Evolutionary conservation across 2,797 vertebrate genomes (phyloP), one percentile per base, ranked within the genome.

Genomic region (Chloroceryle amazona): DNA sequence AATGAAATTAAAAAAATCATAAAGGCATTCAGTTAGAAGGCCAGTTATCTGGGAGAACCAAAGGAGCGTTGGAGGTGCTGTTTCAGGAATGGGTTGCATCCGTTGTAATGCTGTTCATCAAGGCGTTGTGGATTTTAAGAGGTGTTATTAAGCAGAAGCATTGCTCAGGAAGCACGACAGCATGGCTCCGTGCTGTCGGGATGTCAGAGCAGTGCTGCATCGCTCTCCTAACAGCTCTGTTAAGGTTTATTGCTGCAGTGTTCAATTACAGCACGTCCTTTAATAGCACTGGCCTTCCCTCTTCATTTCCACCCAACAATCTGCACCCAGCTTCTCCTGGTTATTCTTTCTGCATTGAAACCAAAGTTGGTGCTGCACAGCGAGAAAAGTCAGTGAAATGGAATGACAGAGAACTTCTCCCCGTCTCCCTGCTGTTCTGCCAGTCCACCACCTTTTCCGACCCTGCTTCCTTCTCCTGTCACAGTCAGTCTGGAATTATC

Each of bases 151-250:
- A 18, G 11, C 80, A 49, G 71, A 26, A 9, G 17, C 13, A 1
- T 61, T 1, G 3, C 41, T 70, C 29, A 47, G 57, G 52, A 70
- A n/a, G 23, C 28, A 3, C 0, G 4, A 3, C 1, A 3, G 20
- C 2, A 1, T 11, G 29, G 42, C 49, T 75, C 60, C 21, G 0
- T 54, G 2, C 19, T 31, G 31, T 31, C 2, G 29, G 82, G 51
- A 33, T 1, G 3, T 29, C 54, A 54, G 39, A 21, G 1, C 49
- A 9, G 37, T 4, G 29, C 25, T 7, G 28, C 51, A 4, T 42
- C 2, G 0, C 51, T 14, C 31, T 49, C 13, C 0, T 12, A 58
- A 13, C 31, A 35, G 65, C 65, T 35, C 28, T 33, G 29, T 18
- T 46, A 22, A 20, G 25, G 33, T 52, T 81, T 55, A 0, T 65